Evolutionary conservation across 1,140 invertebrate genomes (phyloP).

Genomic region (Achroia grisella): DNA sequence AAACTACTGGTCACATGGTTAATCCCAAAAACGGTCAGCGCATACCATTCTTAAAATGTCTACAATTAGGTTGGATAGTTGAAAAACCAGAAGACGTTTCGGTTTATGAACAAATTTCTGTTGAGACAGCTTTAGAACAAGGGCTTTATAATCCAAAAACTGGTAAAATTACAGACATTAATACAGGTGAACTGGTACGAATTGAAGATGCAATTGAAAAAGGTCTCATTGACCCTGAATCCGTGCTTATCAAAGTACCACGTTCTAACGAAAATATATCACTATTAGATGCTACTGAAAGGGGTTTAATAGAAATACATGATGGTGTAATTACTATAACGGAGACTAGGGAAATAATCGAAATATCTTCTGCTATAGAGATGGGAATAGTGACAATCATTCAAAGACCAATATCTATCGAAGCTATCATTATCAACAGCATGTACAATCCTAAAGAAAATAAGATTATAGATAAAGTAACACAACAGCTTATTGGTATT

Average conservation of each 20-base stretch:
- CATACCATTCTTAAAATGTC: slow-evolving; percentile 89
- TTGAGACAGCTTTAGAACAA: slow-evolving; percentile 79
- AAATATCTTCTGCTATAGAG: slow-evolving; percentile 81
- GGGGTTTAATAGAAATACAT: slow-evolving; percentile 83
- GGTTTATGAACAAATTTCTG: slow-evolving; percentile 66
- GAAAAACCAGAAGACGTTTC: slow-evolving; percentile 73
- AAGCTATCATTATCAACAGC: slow-evolving; percentile 81
- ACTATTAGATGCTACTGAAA: slow-evolving; percentile 83
- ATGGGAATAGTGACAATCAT: slow-evolving; percentile 80
- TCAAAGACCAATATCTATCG: slow-evolving; percentile 83
- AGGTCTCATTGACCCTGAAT: slow-evolving; percentile 83
- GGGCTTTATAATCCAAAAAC: slow-evolving; percentile 78
- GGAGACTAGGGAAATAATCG: slow-evolving; percentile 79
- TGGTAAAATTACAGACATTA: slow-evolving; percentile 78
- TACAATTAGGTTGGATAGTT: slow-evolving; percentile 82
- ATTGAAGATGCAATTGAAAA: slow-evolving; percentile 82
- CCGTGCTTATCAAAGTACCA: slow-evolving; percentile 81
- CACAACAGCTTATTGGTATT: slow-evolving; percentile 80
- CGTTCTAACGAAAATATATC: slow-evolving; percentile 81
- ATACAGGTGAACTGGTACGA: slow-evolving; percentile 76
- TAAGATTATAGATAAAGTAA: slow-evolving; percentile 81
- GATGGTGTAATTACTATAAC: slow-evolving; percentile 82
- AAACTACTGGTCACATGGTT: slow-evolving; percentile 85
- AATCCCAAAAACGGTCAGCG: slow-evolving; percentile 87
- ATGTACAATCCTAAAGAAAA: slow-evolving; percentile 82